Evolutionary conservation across 2,888 invertebrate genomes (phyloP), one percentile per base, ranked within the genome.

Genomic region (Molanna angustata): DNA sequence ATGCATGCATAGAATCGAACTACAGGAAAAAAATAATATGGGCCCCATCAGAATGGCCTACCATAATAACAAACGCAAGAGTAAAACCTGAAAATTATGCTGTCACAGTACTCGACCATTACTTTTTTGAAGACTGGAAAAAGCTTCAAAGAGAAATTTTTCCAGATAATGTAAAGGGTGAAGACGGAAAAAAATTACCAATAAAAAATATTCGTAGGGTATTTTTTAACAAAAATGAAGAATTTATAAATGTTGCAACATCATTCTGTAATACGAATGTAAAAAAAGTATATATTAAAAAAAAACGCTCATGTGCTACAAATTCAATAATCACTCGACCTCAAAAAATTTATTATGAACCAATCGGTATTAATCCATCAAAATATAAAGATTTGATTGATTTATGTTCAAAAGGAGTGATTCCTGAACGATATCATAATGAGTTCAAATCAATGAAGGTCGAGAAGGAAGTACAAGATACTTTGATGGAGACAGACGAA

Each of bases 31-130:
- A 35, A 35, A 35, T 35, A 9, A 35, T 35, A 35, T 35, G 35
- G 35, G 35, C 35, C 35, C 35, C 35, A 35, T 35, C 35, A 35
- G 35, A 35, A 35, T 35, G 35, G 35, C 35, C 35, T 14, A 35
- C 35, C 14, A 35, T 35, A 35, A 13, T 35, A 11, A 35, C 35
- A 13, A 35, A 35, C 13, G 35, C 35, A 4, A 35, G 35, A 14
- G 13, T 35, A 13, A 35, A 13, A 35, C 35, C 13, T 6, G 35
- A 35, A 35, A 35, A 35, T n/a, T 35, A 35, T n/a, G 35, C 9
- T 4, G 35, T 35, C 7, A 13, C 35, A 13, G 35, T 35, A 14
- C 14, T 35, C 4, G 35, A 35, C 6, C 35, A 35, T n/a, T 13
- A 11, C 14, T 35, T 35, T 35, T 35, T 35, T 14, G 4, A n/a